These are phyloP conservation scores for Crematogaster levior DNA, from an alignment of 2,888 invertebrate genomes.

Conservation along the genomic window DNA sequence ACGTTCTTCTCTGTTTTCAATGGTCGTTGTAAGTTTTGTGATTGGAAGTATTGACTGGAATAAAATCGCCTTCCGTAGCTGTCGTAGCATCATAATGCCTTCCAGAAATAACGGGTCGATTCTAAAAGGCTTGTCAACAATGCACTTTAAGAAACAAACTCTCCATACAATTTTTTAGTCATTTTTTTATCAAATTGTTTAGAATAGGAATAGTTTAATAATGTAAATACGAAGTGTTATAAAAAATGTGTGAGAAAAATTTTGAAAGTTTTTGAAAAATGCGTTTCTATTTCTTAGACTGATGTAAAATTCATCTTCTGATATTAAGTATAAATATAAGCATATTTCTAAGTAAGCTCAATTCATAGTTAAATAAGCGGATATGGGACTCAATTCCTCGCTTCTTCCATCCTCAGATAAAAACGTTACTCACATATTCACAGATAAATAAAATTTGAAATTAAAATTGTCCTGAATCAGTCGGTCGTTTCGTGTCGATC, in stretches of 20 bases:
- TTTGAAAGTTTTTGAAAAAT: not conserved
- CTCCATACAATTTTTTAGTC: not conserved
- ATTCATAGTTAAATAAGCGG: not conserved
- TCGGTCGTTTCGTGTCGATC: not conserved
- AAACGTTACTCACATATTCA: not conserved
- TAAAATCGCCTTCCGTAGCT: not conserved
- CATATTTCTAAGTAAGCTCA: not conserved
- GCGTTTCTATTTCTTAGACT: not conserved
- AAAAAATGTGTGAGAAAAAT: not conserved
- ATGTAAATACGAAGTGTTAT: not conserved
- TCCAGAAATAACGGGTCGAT: conserved; percentile 3
- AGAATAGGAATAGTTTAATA: not conserved
- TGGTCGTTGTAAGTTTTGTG: not conserved
- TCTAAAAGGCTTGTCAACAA: not conserved
- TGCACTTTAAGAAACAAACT: not conserved
- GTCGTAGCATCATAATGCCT: not conserved
- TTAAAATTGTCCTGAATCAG: not conserved
- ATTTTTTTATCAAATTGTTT: not conserved
- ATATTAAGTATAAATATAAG: not conserved
- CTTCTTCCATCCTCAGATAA: not conserved
- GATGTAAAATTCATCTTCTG: too few relatives aligned
- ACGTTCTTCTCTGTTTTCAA: not conserved
- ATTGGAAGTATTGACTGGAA: not conserved
- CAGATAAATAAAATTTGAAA: conserved; percentile 4
- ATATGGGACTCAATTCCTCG: not conserved